Base-by-base conservation (phyloP, 2,888 invertebrate species). In the Neoitamus cyanurus region DNA sequence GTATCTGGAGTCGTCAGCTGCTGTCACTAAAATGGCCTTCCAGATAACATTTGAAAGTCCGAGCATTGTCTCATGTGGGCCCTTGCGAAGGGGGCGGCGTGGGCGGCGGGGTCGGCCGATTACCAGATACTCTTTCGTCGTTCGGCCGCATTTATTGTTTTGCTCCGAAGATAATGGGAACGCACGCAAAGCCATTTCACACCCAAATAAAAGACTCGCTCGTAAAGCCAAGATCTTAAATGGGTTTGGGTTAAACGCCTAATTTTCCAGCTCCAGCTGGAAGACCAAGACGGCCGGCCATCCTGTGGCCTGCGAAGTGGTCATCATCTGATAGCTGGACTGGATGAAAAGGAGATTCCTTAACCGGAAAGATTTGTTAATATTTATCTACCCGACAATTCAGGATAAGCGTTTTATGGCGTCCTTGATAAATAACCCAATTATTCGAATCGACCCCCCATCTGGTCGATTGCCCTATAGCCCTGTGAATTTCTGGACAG, bases 1-100 rank as follows among this genome's bases (percentile, higher is more conserved):
- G 69, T 82, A 82, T 82, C 82, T 82, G 82, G n/a, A 82, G 69
- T 82, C 82, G 82, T 82, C 82, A 82, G 82, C 82, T 82, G 36
- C 48, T 82, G 82, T 82, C 82, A 82, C 69, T 36, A 37, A 82
- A 82, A 82, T 69, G 30, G 68, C 69, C 68, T 82, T 42, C 68
- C n/a, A 82, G 82, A 82, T 82, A 82, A 82, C 82, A 68, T 82
- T 69, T 82, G 68, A 69, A 58, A 69, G 69, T 25, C 42, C 36
- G 82, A 69, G 36, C n/a, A 69, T 69, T 82, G 82, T 69, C 68
- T 69, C 36, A 82, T 82, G 37, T 82, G 82, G 82, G 82, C 31
- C 25, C 20, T 46, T 3, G 42, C 2, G 42, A 31, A 20, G 58
- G 20, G 4, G 68, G 2, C 20, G 68, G 69, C 25, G 37, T 20